Evolutionary conservation across 2,888 invertebrate genomes (phyloP), one percentile per base, ranked within the genome.

Genomic region (Amblyjoppa proteus): DNA sequence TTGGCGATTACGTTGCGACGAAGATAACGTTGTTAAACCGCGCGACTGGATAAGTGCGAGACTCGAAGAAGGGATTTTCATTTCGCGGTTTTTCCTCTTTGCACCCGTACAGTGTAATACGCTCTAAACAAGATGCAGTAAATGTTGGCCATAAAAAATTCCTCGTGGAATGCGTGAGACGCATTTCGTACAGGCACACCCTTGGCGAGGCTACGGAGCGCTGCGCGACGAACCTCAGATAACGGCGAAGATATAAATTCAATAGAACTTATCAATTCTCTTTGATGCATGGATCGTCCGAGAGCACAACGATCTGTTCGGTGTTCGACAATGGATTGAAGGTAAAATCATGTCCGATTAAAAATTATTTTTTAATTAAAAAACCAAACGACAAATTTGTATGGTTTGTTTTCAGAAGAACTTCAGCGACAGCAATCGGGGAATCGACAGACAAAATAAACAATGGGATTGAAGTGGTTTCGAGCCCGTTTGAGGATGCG

Each of bases 381-480:
- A n/a, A 11, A 34, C 13, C 7, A 2, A 31, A 28, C 1, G 25
- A 69, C 25, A 49, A 45, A 61, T 16, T 61, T 3, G 0, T 16
- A 0, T 31, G 28, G 28, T 64, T 34, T n/a, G 9, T 73, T 73
- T 78, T 5, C 28, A 78, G 79, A 70, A 58, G 68, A 20, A 53
- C 51, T 31, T n/a, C 16, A 34, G 11, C 58, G 25, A 13, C 31
- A 16, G 31, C 16, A 16, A 16, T n/a, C 16, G 6, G 4, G 58
- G n/a, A n/a, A 61, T 58, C n/a, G 16, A 25, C 4, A 53, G 25
- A 76, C 56, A 80, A 85, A 25, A 68, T 34, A 16, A 31, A 58
- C 86, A 45, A 92, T 92, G 92, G 92, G 89, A 3, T 90, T 95
- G 20, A 95, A 94, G 91, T 94, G 95, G 92, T 95, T 95, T 89